Conservation (phyloP, 2,888 invertebrate genomes). For the Mongoloraphidia duomilia region DNA sequence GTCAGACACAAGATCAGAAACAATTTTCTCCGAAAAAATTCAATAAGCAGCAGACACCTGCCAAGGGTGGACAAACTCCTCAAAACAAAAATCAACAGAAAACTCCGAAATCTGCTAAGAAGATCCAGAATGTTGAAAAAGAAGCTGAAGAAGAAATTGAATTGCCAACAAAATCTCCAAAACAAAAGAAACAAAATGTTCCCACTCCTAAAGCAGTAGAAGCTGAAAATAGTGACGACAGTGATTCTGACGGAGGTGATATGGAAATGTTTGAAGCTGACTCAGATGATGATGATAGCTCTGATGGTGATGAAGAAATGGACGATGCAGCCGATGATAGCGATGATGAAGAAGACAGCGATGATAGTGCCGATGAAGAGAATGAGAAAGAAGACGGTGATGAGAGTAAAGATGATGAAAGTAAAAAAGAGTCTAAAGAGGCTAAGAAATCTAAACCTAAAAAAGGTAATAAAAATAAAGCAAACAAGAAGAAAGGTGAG, state of each 20-base stretch:
- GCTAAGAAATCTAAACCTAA: slow-evolving; percentile 1
- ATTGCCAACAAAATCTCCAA: too few species aligned
- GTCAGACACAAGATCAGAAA: too few species aligned
- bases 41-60: too few species aligned
- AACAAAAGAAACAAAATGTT: too few species aligned
- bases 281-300: slow-evolving; percentile 7
- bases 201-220: too few species aligned
- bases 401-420: slow-evolving; percentile 6
- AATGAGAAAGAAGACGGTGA: slow-evolving; percentile 5
- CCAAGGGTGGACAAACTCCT: too few species aligned
- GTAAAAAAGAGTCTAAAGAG: not conserved
- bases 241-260: not conserved
- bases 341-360: slow-evolving; percentile 5
- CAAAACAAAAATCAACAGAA: too few species aligned
- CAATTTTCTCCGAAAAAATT: too few species aligned
- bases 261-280: slow-evolving; percentile 6
- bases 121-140: too few species aligned
- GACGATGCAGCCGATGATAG: slow-evolving; percentile 12
- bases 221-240: too few species aligned
- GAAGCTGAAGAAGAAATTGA: too few species aligned
- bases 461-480: not conserved
- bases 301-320: slow-evolving; percentile 7
- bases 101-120: too few species aligned
- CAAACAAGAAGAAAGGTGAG: not conserved
- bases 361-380: not conserved